A percentile compares a stretch with the other conserved stretches of the same genome.
phyloP scores from a whole-genome alignment of 2,888 invertebrate species.

The Piscicola geometra region DNA sequence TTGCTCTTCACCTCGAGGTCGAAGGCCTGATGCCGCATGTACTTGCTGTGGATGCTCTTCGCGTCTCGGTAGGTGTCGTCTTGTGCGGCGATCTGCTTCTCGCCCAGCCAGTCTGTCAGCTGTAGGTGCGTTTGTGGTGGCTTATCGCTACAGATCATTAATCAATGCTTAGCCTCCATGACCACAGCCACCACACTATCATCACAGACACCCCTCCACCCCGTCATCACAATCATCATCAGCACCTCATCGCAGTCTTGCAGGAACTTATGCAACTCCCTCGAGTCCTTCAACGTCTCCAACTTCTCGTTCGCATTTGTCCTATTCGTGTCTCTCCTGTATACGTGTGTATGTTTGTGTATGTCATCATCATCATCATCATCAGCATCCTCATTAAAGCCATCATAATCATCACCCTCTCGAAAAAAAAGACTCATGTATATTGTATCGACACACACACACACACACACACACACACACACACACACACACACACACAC shows the following conservation, averaged over 20 bases:
- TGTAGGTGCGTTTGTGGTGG: too few species aligned
- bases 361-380: too few species aligned
- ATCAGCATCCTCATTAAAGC: not conserved
- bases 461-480: too few species aligned
- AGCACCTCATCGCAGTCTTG: conserved; percentile 57
- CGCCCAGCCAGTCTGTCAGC: conserved; percentile 96
- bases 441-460: too few species aligned
- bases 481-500: conserved; percentile 3
- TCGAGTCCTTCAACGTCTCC: conserved; percentile 86
- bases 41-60: conserved; percentile 98
- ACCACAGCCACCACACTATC: not conserved
- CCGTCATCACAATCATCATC: too few species aligned
- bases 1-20: conserved; percentile 98
- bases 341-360: conserved; percentile 13
- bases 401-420: not conserved
- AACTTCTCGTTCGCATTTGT: conserved; percentile 84
- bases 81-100: conserved; percentile 95
- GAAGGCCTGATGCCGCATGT: conserved; percentile 98
- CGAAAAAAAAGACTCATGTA: too few species aligned
- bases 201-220: not conserved
- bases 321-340: conserved; percentile 73
- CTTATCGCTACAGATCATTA: too few species aligned
- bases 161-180: not conserved
- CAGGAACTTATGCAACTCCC: conserved; percentile 90
- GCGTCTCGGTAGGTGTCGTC: conserved; percentile 95